phyloP scores from a whole-genome alignment of 2,113 vertebrate genomes.

The Lepisosteus osseus region DNA sequence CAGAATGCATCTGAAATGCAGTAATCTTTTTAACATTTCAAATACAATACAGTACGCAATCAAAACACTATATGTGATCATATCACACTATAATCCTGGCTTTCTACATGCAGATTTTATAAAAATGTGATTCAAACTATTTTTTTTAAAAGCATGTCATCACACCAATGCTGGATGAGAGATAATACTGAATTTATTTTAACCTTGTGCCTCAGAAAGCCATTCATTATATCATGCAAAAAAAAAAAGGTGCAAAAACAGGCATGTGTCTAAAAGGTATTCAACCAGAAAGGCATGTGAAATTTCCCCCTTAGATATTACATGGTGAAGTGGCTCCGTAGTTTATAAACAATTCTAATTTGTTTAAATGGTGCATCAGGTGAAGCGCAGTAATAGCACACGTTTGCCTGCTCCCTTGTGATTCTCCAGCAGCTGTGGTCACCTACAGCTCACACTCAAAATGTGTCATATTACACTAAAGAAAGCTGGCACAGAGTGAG shows the following conservation, averaged over 20 bases:
- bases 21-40: too few species aligned
- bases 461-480: not conserved
- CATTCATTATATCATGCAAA: not conserved
- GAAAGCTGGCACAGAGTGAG: not conserved
- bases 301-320: not conserved
- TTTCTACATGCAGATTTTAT: not conserved
- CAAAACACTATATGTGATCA: too few species aligned
- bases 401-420: not conserved
- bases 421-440: constrained; percentile 22
- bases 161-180: not conserved
- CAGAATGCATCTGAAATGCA: too few species aligned
- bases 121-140: not conserved
- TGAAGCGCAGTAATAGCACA: not conserved
- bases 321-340: not conserved
- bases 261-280: constrained; percentile 1
- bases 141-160: not conserved
- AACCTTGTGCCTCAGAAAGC: not conserved
- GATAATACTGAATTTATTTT: not conserved
- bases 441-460: constrained; percentile 13
- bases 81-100: too few species aligned
- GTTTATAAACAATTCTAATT: not conserved
- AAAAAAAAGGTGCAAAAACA: not conserved
- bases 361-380: constrained; percentile 1
- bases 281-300: not conserved
- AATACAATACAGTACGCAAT: too few species aligned